Base-by-base conservation (phyloP, 2,797 vertebrate species). In the Coregonus suidteri region DNA sequence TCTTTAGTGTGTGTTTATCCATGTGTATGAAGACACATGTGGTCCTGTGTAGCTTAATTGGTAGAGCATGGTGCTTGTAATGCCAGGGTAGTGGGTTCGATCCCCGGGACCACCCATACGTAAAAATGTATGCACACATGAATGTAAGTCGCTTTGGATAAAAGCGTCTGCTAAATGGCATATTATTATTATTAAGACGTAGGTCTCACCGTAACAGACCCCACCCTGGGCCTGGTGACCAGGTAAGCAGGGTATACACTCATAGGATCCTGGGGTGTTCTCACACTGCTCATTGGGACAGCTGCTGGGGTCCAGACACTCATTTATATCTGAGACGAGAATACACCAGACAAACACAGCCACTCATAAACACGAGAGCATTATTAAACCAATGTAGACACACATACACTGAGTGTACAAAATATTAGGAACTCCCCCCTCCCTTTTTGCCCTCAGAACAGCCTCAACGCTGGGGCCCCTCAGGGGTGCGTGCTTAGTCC, bases 271-370 rank as follows among this genome's bases (percentile, higher is more conserved):
- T 0, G 90, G 90, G 3, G 92, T 95, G 93, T 97, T 97, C 86
- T 96, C 96, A 90, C 96, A 97, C 82, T 94, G 95, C 83, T 95
- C 93, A 9, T 89, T 92, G 0, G 95, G 95, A 81, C 96, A 97
- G 9, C 91, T 86, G 67, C 90, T 83, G 0, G 93, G 94, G 66
- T 93, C 94, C 80, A 94, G 89, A 86, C 96, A 97, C 90, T 97
- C 96, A 53, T 97, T 94, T n/a, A 97, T 91, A 82, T 97, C 96
- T 97, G 87, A 3, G 86, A 69, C 9, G 59, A 25, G 31, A 54
- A 6, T 47, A 13, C 25, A 31, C 11, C 20, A 15, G 41, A 75
- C 53, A 74, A 5, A 41, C 20, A 31, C 69, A 16, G 30, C 34
- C 7, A 30, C 1, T 14, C 37, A 9, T 25, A 71, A 20, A 72